Evolutionary conservation across 2,888 invertebrate species (phyloP).

Genomic region (Scaptomyza flava): DNA sequence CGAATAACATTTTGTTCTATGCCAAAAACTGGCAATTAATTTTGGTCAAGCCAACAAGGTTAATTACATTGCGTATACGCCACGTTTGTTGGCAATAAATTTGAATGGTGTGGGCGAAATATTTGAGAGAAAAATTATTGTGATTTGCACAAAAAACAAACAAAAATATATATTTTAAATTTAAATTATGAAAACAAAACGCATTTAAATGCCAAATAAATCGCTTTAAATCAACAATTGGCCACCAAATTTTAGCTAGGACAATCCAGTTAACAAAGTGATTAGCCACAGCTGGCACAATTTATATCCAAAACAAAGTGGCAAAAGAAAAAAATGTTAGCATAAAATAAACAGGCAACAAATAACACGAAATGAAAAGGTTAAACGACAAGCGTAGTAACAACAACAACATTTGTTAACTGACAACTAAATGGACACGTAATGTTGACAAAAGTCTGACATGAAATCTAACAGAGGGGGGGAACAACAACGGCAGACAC

Average conservation of each 20-base stretch:
- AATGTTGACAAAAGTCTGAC: slow-evolving; percentile 81
- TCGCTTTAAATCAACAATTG: neutral
- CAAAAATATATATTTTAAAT: neutral
- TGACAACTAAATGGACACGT: slow-evolving; percentile 80
- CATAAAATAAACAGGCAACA: slow-evolving; percentile 27
- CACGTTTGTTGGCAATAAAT: slow-evolving; percentile 14
- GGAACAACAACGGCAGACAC: slow-evolving; percentile 15
- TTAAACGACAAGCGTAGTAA: slow-evolving; percentile 46
- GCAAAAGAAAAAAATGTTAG: slow-evolving; percentile 35
- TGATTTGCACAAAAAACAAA: neutral
- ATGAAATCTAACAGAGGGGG: slow-evolving; percentile 68
- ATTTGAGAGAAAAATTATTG: no score
- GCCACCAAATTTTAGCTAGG: neutral
- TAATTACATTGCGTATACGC: slow-evolving; percentile 50
- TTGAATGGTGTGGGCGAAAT: no score
- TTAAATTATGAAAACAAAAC: neutral
- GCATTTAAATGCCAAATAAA: neutral
- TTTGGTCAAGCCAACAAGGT: slow-evolving; percentile 36
- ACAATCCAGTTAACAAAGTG: slow-evolving; percentile 7
- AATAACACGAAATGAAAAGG: slow-evolving; percentile 35
- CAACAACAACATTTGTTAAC: slow-evolving; percentile 64
- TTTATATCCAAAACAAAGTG: slow-evolving; percentile 22
- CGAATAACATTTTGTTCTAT: slow-evolving; percentile 9
- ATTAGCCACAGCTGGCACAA: slow-evolving; percentile 27
- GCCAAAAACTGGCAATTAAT: slow-evolving; percentile 47